These are phyloP conservation scores for Erethizon dorsatum DNA, from an alignment of 2,797 vertebrate species.

Conservation along the genomic window DNA sequence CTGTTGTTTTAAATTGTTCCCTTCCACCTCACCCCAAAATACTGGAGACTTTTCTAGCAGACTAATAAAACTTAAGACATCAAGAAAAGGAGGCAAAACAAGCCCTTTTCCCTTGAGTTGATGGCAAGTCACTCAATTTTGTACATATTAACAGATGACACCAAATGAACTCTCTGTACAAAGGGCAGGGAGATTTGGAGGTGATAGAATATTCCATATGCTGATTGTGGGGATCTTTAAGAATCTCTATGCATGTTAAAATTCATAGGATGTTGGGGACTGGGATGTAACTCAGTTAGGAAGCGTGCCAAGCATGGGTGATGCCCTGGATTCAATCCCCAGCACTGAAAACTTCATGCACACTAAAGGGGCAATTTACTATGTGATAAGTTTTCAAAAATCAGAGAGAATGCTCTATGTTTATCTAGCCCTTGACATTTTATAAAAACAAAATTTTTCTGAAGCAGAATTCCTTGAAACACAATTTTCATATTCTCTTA, in stretches of 20 bases:
- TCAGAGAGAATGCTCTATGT: background rate
- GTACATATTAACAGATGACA: background rate
- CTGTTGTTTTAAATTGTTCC: background rate
- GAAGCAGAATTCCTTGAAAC: constrained; percentile 19
- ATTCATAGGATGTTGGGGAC: background rate
- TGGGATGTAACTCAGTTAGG: background rate
- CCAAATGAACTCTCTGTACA: background rate
- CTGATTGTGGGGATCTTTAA: background rate
- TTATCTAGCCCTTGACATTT: background rate
- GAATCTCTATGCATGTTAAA: background rate
- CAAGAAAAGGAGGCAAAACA: background rate
- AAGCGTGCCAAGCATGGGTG: background rate
- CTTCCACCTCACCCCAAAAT: background rate
- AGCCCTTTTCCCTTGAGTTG: background rate
- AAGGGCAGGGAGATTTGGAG: background rate
- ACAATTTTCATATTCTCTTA: background rate
- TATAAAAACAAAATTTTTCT: constrained; percentile 25
- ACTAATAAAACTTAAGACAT: background rate
- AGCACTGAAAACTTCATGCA: background rate
- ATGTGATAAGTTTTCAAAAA: background rate
- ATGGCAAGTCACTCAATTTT: background rate
- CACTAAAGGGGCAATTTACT: background rate
- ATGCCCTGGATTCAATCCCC: background rate
- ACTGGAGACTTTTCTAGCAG: background rate
- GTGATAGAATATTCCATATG: background rate